Evolutionary conservation across 2,888 invertebrate species (phyloP).

Genomic region (Darwinula stevensoni): DNA sequence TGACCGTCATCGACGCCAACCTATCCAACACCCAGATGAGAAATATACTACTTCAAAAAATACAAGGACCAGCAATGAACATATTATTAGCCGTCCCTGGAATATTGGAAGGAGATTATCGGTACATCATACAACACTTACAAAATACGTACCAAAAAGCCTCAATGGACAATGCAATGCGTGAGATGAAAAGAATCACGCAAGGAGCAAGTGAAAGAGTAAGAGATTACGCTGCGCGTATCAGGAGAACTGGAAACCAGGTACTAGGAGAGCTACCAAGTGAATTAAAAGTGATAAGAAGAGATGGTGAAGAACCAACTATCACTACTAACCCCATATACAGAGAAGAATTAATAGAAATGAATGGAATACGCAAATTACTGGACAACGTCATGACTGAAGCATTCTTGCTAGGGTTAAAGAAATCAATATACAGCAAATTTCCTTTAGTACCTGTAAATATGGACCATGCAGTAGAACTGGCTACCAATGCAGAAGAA

Average conservation of each 20-base stretch:
- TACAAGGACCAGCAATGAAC: too few relatives aligned
- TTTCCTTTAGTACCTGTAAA: constrained; percentile 1
- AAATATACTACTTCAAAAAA: too few relatives aligned
- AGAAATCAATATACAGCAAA: constrained; percentile 2
- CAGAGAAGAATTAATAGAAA: constrained; percentile 1
- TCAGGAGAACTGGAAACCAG: constrained; percentile 2
- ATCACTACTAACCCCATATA: constrained; percentile 1
- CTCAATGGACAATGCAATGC: constrained; percentile 1
- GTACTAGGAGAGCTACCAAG: constrained; percentile 1
- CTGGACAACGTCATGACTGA: constrained; percentile 2
- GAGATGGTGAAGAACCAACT: constrained; percentile 1
- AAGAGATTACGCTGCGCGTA: constrained; percentile 1
- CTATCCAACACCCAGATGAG: too few relatives aligned
- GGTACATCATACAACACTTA: constrained; percentile 1
- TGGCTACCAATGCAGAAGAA: constrained; percentile 1
- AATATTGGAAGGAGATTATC: too few relatives aligned
- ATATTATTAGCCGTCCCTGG: too few relatives aligned
- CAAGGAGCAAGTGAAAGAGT: constrained; percentile 1
- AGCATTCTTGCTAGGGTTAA: constrained; percentile 2
- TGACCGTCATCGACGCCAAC: too few relatives aligned
- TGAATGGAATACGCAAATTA: constrained; percentile 1
- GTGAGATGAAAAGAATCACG: constrained; percentile 1
- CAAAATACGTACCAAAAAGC: constrained; percentile 1
- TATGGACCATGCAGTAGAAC: constrained; percentile 2
- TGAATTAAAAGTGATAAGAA: constrained; percentile 1